A percentile compares a stretch with the other conserved stretches of the same genome.
phyloP scores from a whole-genome alignment of 2,797 vertebrate genomes.

The Epinephelus malabaricus region DNA sequence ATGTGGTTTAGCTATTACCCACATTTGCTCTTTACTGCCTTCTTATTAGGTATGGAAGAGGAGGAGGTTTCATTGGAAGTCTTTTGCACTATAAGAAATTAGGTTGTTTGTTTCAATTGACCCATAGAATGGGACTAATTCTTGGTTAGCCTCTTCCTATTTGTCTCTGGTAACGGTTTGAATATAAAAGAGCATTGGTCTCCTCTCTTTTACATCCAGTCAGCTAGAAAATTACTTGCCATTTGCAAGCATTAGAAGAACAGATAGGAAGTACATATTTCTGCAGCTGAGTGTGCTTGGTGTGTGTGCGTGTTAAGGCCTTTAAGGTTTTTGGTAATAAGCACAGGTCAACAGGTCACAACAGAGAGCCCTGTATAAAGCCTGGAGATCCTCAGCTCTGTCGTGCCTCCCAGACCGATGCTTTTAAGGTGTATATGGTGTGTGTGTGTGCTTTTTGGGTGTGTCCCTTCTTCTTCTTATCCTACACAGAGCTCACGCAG shows the following conservation, averaged over 20 bases:
- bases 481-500: conserved; percentile 12
- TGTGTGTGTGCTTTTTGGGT: conserved; percentile 4
- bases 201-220: conserved; percentile 6
- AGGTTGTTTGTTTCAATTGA: conserved; percentile 37
- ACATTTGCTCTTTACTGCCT: neutral
- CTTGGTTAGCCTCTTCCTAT: conserved; percentile 5
- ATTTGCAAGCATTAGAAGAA: conserved; percentile 17
- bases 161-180: conserved; percentile 12
- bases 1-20: neutral
- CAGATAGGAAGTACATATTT: neutral
- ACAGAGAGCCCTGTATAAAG: conserved; percentile 5
- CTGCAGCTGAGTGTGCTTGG: neutral
- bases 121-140: conserved; percentile 13
- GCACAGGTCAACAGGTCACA: conserved; percentile 18
- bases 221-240: conserved; percentile 2
- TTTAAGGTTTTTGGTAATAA: conserved; percentile 33
- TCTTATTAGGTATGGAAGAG: neutral
- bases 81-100: conserved; percentile 24
- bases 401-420: conserved; percentile 3
- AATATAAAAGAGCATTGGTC: neutral
- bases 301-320: neutral
- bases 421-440: conserved; percentile 4
- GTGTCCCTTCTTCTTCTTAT: conserved; percentile 23
- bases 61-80: conserved; percentile 14
- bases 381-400: conserved; percentile 7